These are phyloP conservation scores for Drosophila carrolli DNA, from an alignment of 1,140 invertebrate genomes.

Conservation along the genomic window DNA sequence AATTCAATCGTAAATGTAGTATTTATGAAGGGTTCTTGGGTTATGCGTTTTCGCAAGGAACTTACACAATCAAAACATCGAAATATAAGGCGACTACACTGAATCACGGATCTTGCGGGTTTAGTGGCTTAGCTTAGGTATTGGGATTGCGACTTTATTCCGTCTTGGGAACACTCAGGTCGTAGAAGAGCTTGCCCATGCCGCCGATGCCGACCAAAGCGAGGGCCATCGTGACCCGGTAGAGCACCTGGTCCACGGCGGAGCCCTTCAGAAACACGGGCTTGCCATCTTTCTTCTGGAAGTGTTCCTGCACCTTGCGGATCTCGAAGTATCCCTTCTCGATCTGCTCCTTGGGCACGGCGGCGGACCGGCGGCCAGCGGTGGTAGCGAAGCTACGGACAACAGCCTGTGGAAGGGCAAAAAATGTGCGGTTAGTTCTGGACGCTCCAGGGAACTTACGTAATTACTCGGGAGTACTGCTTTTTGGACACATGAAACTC, in stretches of 20 bases:
- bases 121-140: constrained; percentile 53
- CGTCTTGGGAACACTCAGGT: constrained; percentile 77
- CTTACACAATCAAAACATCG: constrained; percentile 69
- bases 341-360: constrained; percentile 66
- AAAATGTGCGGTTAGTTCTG: constrained; percentile 65
- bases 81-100: constrained; percentile 74
- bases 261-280: constrained; percentile 88
- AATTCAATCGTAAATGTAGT: too few relatives aligned
- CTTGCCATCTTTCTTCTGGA: constrained; percentile 86
- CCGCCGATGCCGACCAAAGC: constrained; percentile 84
- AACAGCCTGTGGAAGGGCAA: constrained; percentile 60
- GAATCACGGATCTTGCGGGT: constrained; percentile 43
- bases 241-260: constrained; percentile 86
- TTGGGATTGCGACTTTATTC: constrained; percentile 28
- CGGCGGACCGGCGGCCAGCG: constrained; percentile 52
- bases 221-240: constrained; percentile 85
- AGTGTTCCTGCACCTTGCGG: constrained; percentile 85
- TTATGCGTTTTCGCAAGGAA: background rate
- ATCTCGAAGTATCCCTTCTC: constrained; percentile 80
- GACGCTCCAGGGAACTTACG: constrained; percentile 65
- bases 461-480: constrained; percentile 40
- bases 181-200: constrained; percentile 81
- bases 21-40: too few relatives aligned
- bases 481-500: background rate
- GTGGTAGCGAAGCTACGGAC: constrained; percentile 75